A percentile compares a stretch with the other conserved stretches of the same genome.
Evolutionary conservation across 2,888 invertebrate genomes (phyloP).

Genomic region (Sarcophaga carnaria): DNA sequence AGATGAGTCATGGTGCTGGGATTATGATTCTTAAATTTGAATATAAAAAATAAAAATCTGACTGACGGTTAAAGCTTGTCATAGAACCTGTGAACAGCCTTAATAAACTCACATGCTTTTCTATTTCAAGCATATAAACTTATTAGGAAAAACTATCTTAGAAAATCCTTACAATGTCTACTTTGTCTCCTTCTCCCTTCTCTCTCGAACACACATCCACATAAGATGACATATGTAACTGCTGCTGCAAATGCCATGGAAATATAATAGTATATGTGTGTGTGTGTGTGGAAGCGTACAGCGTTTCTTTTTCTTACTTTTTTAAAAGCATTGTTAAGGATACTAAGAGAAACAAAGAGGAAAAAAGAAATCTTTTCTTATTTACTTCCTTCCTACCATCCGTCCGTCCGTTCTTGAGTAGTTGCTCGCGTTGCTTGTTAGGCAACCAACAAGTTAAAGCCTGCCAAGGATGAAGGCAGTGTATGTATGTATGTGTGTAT

Average conservation of each 20-base stretch:
- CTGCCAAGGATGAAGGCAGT: background rate
- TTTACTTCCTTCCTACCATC: constrained; percentile 44
- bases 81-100: background rate
- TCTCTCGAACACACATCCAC: constrained; percentile 3
- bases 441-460: constrained; percentile 34
- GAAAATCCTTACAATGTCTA: constrained; percentile 49
- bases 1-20: too few relatives aligned
- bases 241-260: background rate
- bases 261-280: background rate
- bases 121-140: constrained; percentile 24
- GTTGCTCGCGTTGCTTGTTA: background rate
- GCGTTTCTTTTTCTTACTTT: background rate
- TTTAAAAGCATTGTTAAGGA: constrained; percentile 36
- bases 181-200: background rate
- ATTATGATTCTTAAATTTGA: too few relatives aligned
- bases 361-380: constrained; percentile 49
- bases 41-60: too few relatives aligned
- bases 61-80: background rate
- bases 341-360: constrained; percentile 19
- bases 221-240: constrained; percentile 49
- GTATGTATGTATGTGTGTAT: background rate
- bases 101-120: background rate
- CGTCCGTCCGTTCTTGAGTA: background rate
- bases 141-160: constrained; percentile 52
- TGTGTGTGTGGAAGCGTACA: too few relatives aligned